These are phyloP conservation scores for Eupithecia subfuscata DNA, from an alignment of 2,888 invertebrate genomes.

Conservation along the genomic window DNA sequence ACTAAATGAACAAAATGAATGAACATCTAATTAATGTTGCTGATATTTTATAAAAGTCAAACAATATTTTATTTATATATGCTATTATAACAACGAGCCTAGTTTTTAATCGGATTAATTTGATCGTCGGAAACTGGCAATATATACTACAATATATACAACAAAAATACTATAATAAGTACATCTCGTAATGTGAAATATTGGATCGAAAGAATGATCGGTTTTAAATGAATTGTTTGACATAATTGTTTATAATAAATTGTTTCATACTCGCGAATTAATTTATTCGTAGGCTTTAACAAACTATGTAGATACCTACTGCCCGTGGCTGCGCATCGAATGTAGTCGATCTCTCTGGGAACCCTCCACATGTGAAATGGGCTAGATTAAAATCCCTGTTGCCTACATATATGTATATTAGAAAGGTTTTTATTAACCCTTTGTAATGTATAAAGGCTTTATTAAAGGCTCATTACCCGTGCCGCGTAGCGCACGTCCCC, in stretches of 20 bases:
- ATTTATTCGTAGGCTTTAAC: too few relatives aligned
- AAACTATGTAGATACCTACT: too few relatives aligned
- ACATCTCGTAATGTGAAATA: not conserved
- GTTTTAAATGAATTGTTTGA: too few relatives aligned
- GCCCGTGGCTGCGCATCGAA: too few relatives aligned
- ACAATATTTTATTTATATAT: too few relatives aligned
- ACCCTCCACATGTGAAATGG: not conserved
- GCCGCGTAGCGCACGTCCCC: not conserved
- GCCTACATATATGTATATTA: not conserved
- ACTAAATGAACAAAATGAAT: too few relatives aligned
- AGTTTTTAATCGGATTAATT: not conserved
- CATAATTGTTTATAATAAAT: not conserved
- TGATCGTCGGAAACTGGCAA: not conserved
- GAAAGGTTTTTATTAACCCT: too few relatives aligned
- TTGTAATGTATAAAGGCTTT: not conserved
- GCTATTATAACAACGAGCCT: not conserved
- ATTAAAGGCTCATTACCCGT: not conserved
- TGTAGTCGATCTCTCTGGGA: not conserved
- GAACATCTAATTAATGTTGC: too few relatives aligned
- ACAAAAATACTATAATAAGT: too few relatives aligned
- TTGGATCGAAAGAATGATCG: not conserved
- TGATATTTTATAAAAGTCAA: too few relatives aligned
- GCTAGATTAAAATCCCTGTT: not conserved
- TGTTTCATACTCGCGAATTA: not conserved
- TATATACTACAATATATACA: not conserved